Percentiles rank a stretch among this genome's conserved stretches.
Conservation (phyloP, 2,113 vertebrate species). For the Lota lota region DNA sequence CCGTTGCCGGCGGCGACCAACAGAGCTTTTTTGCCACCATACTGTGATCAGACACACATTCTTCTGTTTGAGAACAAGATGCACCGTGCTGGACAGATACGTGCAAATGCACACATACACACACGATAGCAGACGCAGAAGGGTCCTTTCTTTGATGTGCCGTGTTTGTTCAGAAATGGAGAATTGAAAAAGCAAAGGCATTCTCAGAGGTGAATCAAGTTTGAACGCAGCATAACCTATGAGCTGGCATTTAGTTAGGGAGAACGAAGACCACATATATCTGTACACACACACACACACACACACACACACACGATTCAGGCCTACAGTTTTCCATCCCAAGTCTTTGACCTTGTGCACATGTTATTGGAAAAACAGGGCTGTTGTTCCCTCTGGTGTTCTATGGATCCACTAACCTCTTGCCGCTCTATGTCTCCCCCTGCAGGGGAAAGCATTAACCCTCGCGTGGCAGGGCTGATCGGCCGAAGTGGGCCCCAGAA, state of each 20-base stretch:
- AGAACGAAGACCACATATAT: slow-evolving; percentile 11
- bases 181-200: slow-evolving; percentile 35
- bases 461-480: slow-evolving; percentile 86
- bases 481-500: slow-evolving; percentile 91
- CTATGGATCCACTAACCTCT: slow-evolving; percentile 23
- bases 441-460: slow-evolving; percentile 90
- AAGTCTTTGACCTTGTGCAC: neutral
- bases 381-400: neutral
- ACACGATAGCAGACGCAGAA: slow-evolving; percentile 16
- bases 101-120: slow-evolving; percentile 29
- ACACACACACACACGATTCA: neutral
- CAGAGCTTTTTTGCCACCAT: slow-evolving; percentile 56
- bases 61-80: slow-evolving; percentile 41
- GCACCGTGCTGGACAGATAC: slow-evolving; percentile 18
- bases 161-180: slow-evolving; percentile 32
- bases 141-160: slow-evolving; percentile 45
- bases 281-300: slow-evolving; percentile 5
- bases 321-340: neutral
- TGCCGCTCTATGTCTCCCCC: slow-evolving; percentile 49
- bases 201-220: slow-evolving; percentile 16
- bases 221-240: slow-evolving; percentile 1
- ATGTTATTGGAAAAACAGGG: neutral
- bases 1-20: slow-evolving; percentile 50
- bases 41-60: slow-evolving; percentile 57
- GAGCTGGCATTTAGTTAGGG: slow-evolving; percentile 1